Conservation (phyloP, 2,797 vertebrate species). For the Muscicapa striata region DNA sequence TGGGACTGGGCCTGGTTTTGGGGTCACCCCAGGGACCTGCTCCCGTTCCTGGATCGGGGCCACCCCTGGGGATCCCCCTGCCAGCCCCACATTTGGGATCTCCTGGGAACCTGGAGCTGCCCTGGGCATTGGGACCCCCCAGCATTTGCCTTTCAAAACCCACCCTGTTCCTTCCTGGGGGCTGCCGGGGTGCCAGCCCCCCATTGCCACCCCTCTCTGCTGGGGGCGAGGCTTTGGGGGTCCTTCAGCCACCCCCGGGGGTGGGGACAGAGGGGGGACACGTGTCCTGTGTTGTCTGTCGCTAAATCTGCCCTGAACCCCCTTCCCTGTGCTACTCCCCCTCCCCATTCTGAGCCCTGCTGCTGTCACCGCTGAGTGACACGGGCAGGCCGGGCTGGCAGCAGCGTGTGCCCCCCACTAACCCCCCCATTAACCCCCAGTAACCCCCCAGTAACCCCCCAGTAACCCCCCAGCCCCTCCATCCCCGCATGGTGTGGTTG, state of each 20-base stretch:
- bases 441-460: too few species aligned
- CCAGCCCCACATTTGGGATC: neutral
- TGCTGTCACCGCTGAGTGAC: neutral
- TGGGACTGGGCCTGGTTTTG: neutral
- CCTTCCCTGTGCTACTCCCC: neutral
- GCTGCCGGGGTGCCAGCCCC: neutral
- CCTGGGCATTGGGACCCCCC: neutral
- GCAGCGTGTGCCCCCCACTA: too few species aligned
- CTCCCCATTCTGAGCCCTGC: neutral
- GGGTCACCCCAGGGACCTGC: neutral
- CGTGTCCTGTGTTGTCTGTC: neutral
- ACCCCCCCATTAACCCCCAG: too few species aligned
- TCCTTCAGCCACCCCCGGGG: neutral
- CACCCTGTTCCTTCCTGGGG: neutral
- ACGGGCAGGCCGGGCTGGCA: neutral
- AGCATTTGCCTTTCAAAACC: neutral
- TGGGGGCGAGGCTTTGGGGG: rapidly evolving
- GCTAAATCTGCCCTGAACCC: neutral
- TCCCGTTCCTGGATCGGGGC: rapidly evolving
- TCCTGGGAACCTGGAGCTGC: neutral
- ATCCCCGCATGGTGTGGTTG: conserved; percentile 73
- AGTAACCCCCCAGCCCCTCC: neutral
- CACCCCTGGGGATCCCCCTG: neutral
- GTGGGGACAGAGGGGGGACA: neutral
- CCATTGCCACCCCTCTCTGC: neutral